Conservation (phyloP, 2,888 invertebrate genomes). For the Prosopocoilus inquinatus region DNA sequence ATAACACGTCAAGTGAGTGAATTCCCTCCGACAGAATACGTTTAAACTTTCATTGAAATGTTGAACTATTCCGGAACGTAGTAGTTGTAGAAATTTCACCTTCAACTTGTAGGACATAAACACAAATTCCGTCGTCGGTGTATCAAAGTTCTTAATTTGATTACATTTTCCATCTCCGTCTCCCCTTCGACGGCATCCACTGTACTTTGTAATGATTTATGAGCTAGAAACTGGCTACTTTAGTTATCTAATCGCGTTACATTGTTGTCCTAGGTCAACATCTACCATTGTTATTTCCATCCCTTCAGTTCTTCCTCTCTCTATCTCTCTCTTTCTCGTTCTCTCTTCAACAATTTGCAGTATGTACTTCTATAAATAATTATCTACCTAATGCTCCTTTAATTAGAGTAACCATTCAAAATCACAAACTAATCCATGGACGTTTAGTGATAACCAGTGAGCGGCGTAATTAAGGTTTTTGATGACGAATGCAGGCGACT, state of each 20-base stretch:
- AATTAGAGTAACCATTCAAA: no score
- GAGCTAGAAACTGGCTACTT: no score
- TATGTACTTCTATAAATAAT: no score
- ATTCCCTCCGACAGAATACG: background rate
- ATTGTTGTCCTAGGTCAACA: slow-evolving; percentile 19
- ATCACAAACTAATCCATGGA: no score
- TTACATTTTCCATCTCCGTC: background rate
- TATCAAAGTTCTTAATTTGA: slow-evolving; percentile 5
- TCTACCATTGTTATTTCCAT: slow-evolving; percentile 16
- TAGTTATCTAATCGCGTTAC: slow-evolving; percentile 17
- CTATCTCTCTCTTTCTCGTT: no score
- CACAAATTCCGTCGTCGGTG: background rate
- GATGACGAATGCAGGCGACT: no score
- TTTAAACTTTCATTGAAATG: background rate
- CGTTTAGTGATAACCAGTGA: no score
- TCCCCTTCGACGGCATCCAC: background rate
- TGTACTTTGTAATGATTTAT: slow-evolving; percentile 5
- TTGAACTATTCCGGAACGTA: background rate
- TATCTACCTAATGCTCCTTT: no score
- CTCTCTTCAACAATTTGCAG: no score
- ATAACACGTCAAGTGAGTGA: no score
- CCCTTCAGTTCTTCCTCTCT: no score
- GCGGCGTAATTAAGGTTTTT: no score
- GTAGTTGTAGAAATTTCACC: slow-evolving; percentile 3
- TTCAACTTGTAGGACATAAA: slow-evolving; percentile 1